These are phyloP conservation scores for Paramisgurnus dabryanus DNA, from an alignment of 2,113 vertebrate genomes.

Conservation along the genomic window DNA sequence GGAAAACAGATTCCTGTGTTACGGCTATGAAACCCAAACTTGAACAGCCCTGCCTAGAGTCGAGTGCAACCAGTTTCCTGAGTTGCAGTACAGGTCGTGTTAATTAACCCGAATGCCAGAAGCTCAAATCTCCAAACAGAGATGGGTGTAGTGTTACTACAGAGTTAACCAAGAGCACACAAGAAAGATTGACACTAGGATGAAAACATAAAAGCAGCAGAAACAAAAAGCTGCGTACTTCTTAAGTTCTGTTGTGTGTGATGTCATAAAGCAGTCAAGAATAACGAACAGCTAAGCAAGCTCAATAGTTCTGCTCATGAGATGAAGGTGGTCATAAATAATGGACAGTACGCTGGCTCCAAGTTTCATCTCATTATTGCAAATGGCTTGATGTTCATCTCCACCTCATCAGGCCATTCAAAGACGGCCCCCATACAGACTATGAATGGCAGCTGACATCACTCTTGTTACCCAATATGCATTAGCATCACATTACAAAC, in stretches of 20 bases:
- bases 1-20: slow-evolving; percentile 50
- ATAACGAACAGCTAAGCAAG: neutral
- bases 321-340: slow-evolving; percentile 45
- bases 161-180: slow-evolving; percentile 1
- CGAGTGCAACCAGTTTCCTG: slow-evolving; percentile 55
- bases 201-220: slow-evolving; percentile 35
- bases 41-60: slow-evolving; percentile 17
- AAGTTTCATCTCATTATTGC: slow-evolving; percentile 41
- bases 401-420: slow-evolving; percentile 42
- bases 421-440: neutral
- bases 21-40: slow-evolving; percentile 54
- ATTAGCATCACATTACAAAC: slow-evolving; percentile 44
- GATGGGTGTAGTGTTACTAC: slow-evolving; percentile 13
- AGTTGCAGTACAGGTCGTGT: slow-evolving; percentile 53
- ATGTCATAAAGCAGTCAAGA: slow-evolving; percentile 1
- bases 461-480: slow-evolving; percentile 32
- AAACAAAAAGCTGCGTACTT: slow-evolving; percentile 42
- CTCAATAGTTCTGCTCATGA: slow-evolving; percentile 26
- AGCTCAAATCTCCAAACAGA: slow-evolving; percentile 19
- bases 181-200: neutral
- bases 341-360: slow-evolving; percentile 32
- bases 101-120: slow-evolving; percentile 51
- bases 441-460: slow-evolving; percentile 44
- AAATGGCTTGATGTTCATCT: slow-evolving; percentile 27
- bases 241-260: neutral